A percentile compares a stretch with the other conserved stretches of the same genome.
Evolutionary conservation across 2,797 vertebrate genomes (phyloP).

Genomic region (Peromyscus attwateri): DNA sequence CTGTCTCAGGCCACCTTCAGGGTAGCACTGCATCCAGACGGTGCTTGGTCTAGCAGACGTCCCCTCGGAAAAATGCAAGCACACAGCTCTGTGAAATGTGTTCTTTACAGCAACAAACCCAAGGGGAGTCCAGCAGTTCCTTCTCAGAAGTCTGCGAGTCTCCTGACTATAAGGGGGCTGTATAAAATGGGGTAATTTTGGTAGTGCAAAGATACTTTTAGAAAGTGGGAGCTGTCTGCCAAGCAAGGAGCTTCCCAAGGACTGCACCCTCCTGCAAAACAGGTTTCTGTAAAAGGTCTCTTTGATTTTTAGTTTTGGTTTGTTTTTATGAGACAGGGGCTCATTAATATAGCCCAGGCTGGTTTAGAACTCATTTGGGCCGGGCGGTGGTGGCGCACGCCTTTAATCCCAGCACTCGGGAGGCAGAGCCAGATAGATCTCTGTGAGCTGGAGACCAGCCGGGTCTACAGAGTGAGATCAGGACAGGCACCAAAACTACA

Average conservation of each 20-base stretch:
- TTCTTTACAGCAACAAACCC: constrained; percentile 40
- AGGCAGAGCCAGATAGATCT: too few relatives aligned
- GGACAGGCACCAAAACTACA: too few relatives aligned
- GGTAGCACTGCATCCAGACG: constrained; percentile 18
- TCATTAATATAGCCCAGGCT: background rate
- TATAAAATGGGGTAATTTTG: constrained; percentile 42
- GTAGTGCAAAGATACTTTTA: constrained; percentile 35
- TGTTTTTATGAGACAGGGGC: constrained; percentile 12
- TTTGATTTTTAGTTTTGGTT: constrained; percentile 15
- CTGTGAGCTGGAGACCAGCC: too few relatives aligned
- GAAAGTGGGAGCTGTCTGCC: constrained; percentile 34
- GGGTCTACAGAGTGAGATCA: too few relatives aligned
- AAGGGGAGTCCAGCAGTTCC: background rate
- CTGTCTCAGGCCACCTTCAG: background rate
- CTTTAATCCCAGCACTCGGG: too few relatives aligned
- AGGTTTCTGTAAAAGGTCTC: constrained; percentile 43
- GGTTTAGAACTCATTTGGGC: background rate
- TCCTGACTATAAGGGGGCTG: constrained; percentile 46
- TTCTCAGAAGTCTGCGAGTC: constrained; percentile 31
- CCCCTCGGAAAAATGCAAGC: constrained; percentile 50
- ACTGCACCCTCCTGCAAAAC: constrained; percentile 10
- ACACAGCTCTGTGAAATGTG: constrained; percentile 23
- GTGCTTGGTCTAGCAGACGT: constrained; percentile 38
- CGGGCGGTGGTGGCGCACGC: too few relatives aligned
- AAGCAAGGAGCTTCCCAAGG: constrained; percentile 40